Evolutionary conservation across 2,888 invertebrate species (phyloP).

Genomic region (Maniola hyperantus): DNA sequence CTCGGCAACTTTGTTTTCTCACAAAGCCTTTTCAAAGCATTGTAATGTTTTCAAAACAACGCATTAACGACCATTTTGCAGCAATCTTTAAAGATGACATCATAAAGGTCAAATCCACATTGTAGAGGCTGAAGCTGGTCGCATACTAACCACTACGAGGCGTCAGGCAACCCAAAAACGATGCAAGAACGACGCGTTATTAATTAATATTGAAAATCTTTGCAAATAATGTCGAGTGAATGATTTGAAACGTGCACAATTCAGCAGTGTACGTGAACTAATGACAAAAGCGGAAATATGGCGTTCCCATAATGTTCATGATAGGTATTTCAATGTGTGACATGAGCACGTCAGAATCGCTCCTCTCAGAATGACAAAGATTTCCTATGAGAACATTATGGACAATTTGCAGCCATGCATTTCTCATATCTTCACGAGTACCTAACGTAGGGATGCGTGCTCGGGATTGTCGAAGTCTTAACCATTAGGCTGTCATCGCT

Average conservation of each 20-base stretch:
- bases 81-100: neutral
- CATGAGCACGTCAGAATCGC: too few relatives aligned
- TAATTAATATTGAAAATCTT: too few relatives aligned
- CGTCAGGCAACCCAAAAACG: too few relatives aligned
- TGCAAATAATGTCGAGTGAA: neutral
- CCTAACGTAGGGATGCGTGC: too few relatives aligned
- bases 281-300: neutral
- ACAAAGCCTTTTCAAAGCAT: neutral
- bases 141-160: neutral
- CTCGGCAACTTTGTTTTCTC: neutral
- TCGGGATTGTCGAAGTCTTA: too few relatives aligned
- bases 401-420: too few relatives aligned
- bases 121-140: neutral
- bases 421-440: too few relatives aligned
- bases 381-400: too few relatives aligned
- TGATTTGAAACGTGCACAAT: neutral
- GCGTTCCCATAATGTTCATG: too few relatives aligned
- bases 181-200: neutral
- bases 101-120: constrained; percentile 8
- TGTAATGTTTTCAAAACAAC: neutral
- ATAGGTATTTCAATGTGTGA: too few relatives aligned
- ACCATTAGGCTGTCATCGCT: too few relatives aligned
- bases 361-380: too few relatives aligned
- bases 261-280: neutral
- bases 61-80: neutral